Evolutionary conservation across 2,888 invertebrate genomes (phyloP).

Genomic region (Cryptus armator): DNA sequence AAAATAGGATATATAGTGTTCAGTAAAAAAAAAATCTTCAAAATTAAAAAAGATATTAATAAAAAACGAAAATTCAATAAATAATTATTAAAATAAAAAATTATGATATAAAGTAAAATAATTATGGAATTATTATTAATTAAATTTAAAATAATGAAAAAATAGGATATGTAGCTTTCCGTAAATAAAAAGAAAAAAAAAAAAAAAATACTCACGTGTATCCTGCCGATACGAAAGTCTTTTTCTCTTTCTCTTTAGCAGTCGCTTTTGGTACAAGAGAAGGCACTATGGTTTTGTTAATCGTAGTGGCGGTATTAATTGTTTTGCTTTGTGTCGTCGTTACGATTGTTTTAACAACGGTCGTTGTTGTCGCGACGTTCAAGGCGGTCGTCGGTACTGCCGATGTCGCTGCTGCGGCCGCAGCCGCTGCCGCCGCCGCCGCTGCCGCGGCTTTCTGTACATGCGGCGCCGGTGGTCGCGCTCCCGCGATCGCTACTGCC

Average conservation of each 20-base stretch:
- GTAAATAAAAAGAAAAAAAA: slow-evolving; percentile 17
- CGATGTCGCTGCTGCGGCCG: slow-evolving; percentile 61
- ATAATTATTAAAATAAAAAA: no score
- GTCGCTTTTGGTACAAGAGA: slow-evolving; percentile 87
- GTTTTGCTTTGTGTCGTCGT: slow-evolving; percentile 80
- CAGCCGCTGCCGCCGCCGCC: slow-evolving; percentile 68
- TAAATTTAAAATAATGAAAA: no score
- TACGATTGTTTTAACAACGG: slow-evolving; percentile 81
- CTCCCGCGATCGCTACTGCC: slow-evolving; percentile 78
- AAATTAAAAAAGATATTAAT: no score
- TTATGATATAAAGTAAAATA: not conserved
- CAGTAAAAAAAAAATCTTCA: no score
- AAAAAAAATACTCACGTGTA: slow-evolving; percentile 83
- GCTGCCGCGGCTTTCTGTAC: slow-evolving; percentile 77
- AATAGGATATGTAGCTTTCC: not conserved
- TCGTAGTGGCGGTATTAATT: slow-evolving; percentile 81
- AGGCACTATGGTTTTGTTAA: slow-evolving; percentile 87
- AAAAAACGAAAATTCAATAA: no score
- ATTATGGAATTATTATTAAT: no score
- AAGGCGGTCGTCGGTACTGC: slow-evolving; percentile 19
- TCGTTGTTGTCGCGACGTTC: slow-evolving; percentile 80
- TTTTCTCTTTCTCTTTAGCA: slow-evolving; percentile 92
- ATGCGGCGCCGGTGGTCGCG: slow-evolving; percentile 77
- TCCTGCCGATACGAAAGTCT: slow-evolving; percentile 87
- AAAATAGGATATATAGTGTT: no score